Percentiles rank a stretch among this genome's conserved stretches.
Conservation (phyloP, 1,140 invertebrate species). For the Colletes gigas region DNA sequence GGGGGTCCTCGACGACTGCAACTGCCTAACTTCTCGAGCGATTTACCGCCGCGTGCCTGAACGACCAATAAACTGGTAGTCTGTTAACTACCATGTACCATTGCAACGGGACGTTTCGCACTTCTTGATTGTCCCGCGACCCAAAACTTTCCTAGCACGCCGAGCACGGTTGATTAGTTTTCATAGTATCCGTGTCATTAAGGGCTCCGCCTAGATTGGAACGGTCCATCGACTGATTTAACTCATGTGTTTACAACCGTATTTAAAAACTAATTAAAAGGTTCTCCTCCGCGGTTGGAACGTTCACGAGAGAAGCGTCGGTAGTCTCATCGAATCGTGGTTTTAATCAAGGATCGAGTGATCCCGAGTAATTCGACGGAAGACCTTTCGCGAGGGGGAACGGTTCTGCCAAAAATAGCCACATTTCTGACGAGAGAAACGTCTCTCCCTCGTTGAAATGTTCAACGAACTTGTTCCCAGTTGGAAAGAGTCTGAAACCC, state of each 20-base stretch:
- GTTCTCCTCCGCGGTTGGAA: too few relatives aligned
- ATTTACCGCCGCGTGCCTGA: constrained; percentile 43
- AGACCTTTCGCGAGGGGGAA: too few relatives aligned
- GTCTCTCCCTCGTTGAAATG: not conserved
- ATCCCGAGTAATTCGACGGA: not conserved
- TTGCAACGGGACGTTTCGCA: not conserved
- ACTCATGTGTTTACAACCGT: too few relatives aligned
- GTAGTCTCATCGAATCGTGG: not conserved
- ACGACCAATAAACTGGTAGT: constrained; percentile 46
- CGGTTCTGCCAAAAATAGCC: not conserved
- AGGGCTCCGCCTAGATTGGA: too few relatives aligned
- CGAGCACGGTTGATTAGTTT: too few relatives aligned
- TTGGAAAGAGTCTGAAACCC: not conserved
- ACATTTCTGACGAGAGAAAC: not conserved
- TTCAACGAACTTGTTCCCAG: not conserved
- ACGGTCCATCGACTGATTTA: too few relatives aligned
- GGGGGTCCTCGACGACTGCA: constrained; percentile 31
- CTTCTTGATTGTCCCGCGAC: not conserved
- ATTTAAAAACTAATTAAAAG: too few relatives aligned
- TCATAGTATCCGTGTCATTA: too few relatives aligned
- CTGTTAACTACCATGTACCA: constrained; percentile 5
- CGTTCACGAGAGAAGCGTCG: too few relatives aligned
- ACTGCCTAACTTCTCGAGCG: constrained; percentile 53
- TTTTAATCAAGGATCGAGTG: not conserved
- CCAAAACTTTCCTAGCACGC: not conserved